Base-by-base conservation (phyloP, 2,888 invertebrate species). In the Dynastes maya region DNA sequence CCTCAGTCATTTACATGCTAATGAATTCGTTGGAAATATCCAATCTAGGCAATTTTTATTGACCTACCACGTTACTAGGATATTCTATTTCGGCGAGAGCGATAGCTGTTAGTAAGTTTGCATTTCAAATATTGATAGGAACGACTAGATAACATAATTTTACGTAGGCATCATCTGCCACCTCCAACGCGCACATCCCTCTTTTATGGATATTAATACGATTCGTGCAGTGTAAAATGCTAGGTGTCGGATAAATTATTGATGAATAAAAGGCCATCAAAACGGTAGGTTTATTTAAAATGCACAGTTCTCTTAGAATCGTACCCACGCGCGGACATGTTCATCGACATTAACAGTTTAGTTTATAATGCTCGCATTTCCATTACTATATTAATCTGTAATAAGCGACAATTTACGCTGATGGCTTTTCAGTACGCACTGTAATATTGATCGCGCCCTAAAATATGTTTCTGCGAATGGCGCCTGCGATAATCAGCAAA, bases 341-440 rank as follows among this genome's bases (percentile, higher is more conserved):
- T 32, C 8, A 9, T 29, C 13, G 27, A 45, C 32, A 67, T 67
- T 67, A 67, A 67, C 67, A 49, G 49, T 49, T 67, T 45, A 45
- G 67, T 67, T 67, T 45, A 16, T 49, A 45, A 22, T 29, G 32
- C 5, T 37, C 37, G 67, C 22, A 22, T 22, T 63, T 45, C 67
- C 22, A 45, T 67, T 67, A 67, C 67, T 45, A 45, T 45, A 67
- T 45, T 67, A 67, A 67, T 45, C 45, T 49, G 45, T 27, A 67
- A 67, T 67, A 67, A 67, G 8, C 8, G 49, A 22, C 45, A 45
- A 67, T 67, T 67, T 67, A 16, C 45, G 49, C 11, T 45, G 67
- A 67, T 67, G 67, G 67, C 11, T 67, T 67, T 67, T 67, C 45
- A 22, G 67, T 67, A 22, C n/a, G 37, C 45, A n/a, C 49, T 67